Conservation (phyloP, 2,888 invertebrate species). For the Perizoma affinitatum region DNA sequence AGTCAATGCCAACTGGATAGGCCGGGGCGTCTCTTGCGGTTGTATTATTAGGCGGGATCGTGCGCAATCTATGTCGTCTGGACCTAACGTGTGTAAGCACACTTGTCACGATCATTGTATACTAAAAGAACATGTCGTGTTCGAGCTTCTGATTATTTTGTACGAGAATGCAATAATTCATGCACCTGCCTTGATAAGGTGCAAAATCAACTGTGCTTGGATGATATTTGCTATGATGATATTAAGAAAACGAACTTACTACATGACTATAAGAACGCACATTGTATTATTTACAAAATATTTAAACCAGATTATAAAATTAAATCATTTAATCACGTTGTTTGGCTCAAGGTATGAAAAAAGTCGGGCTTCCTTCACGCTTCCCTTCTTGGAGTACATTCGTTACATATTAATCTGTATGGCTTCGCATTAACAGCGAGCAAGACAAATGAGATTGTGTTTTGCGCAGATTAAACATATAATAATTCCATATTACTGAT, state of each 20-base stretch:
- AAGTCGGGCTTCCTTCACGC: background rate
- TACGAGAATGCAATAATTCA: background rate
- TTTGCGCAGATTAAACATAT: slow-evolving; percentile 25
- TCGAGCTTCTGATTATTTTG: slow-evolving; percentile 1
- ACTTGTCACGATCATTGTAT: slow-evolving; percentile 11
- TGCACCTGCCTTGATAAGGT: slow-evolving; percentile 8
- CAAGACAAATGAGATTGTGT: slow-evolving; percentile 27
- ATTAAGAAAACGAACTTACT: background rate
- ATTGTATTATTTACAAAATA: background rate
- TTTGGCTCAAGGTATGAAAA: slow-evolving; percentile 1
- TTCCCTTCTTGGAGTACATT: background rate
- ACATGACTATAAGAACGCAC: background rate
- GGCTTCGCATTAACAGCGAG: slow-evolving; percentile 23
- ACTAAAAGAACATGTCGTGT: background rate
- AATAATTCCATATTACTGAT: slow-evolving; percentile 33
- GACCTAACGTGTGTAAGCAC: slow-evolving; percentile 30
- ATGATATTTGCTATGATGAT: background rate
- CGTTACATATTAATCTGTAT: slow-evolving; percentile 2
- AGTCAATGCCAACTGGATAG: slow-evolving; percentile 63
- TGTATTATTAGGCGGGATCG: slow-evolving; percentile 48
- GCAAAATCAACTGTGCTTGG: background rate
- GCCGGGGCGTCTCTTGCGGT: slow-evolving; percentile 47
- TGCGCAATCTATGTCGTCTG: slow-evolving; percentile 42
- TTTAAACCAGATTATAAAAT: background rate
- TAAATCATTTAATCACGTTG: background rate